These are phyloP conservation scores for Zhuqinia jingwanae DNA, from an alignment of 2,888 invertebrate genomes.

Conservation along the genomic window DNA sequence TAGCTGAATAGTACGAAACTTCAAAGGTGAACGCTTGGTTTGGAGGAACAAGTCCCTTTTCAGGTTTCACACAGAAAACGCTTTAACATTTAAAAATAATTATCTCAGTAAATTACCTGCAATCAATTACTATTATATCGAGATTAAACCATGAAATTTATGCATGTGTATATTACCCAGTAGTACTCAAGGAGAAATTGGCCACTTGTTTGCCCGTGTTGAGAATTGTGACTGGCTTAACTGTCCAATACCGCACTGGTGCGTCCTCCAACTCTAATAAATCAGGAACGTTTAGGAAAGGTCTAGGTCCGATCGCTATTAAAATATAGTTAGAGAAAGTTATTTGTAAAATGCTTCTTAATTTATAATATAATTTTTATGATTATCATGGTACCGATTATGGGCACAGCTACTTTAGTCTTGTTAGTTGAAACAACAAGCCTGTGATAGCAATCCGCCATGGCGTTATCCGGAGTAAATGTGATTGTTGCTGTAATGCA, in stretches of 20 bases:
- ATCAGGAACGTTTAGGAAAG: conserved; percentile 75
- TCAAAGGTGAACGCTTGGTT: conserved; percentile 72
- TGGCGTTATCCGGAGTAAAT: conserved; percentile 72
- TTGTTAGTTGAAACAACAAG: conserved; percentile 71
- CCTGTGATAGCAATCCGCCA: conserved; percentile 74
- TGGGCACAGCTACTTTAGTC: conserved; percentile 73
- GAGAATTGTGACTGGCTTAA: conserved; percentile 57
- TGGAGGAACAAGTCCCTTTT: conserved; percentile 70
- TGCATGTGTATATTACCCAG: conserved; percentile 67
- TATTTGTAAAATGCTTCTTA: neutral
- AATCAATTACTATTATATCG: too few species aligned
- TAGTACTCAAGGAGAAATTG: conserved; percentile 65
- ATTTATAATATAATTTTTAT: too few species aligned
- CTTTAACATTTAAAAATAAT: conserved; percentile 54
- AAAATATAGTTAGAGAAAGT: neutral
- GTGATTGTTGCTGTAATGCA: conserved; percentile 70
- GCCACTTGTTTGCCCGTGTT: conserved; percentile 74
- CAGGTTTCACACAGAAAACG: conserved; percentile 74
- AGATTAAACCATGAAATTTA: too few species aligned
- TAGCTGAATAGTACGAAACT: conserved; percentile 67
- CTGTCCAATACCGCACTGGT: conserved; percentile 73
- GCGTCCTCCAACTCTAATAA: conserved; percentile 66
- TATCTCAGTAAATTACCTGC: neutral
- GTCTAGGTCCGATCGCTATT: conserved; percentile 74
- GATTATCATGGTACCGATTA: too few species aligned